Percentiles rank a stretch among this genome's conserved stretches.
phyloP scores from a whole-genome alignment of 1,140 invertebrate genomes.

The Ladona fulva region DNA sequence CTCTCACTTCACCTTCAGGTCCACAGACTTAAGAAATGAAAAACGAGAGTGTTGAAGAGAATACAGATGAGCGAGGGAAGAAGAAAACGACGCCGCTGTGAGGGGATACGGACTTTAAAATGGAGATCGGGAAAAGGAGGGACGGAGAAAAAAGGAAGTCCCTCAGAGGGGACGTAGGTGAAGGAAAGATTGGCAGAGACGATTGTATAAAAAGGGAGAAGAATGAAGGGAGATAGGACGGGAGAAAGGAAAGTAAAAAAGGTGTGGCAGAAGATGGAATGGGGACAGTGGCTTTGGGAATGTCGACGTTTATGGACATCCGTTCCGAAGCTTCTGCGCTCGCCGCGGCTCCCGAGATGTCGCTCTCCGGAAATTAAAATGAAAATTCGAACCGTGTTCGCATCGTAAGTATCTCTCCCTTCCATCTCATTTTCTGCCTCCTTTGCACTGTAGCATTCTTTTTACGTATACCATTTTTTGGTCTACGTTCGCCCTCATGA shows the following conservation, averaged over 20 bases:
- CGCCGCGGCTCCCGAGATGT: background rate
- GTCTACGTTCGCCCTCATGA: no score
- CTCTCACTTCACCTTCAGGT: no score
- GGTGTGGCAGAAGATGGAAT: background rate
- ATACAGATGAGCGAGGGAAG: background rate
- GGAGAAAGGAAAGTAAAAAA: background rate
- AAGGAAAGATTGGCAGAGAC: background rate
- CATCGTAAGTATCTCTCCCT: no score
- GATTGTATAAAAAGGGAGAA: background rate
- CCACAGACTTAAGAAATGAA: no score
- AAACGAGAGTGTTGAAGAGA: no score
- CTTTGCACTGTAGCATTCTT: no score
- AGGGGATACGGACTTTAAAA: background rate
- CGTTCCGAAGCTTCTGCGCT: background rate
- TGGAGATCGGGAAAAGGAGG: background rate
- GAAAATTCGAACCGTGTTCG: background rate
- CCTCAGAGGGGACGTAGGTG: background rate
- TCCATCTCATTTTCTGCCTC: background rate
- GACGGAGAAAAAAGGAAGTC: no score
- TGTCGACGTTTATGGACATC: background rate
- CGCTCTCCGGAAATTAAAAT: background rate
- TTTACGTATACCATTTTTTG: no score
- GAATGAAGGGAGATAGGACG: background rate
- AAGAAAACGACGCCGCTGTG: background rate
- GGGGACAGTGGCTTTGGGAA: background rate